phyloP scores from a whole-genome alignment of 2,888 invertebrate genomes.

The Sclerodermus sp. region DNA sequence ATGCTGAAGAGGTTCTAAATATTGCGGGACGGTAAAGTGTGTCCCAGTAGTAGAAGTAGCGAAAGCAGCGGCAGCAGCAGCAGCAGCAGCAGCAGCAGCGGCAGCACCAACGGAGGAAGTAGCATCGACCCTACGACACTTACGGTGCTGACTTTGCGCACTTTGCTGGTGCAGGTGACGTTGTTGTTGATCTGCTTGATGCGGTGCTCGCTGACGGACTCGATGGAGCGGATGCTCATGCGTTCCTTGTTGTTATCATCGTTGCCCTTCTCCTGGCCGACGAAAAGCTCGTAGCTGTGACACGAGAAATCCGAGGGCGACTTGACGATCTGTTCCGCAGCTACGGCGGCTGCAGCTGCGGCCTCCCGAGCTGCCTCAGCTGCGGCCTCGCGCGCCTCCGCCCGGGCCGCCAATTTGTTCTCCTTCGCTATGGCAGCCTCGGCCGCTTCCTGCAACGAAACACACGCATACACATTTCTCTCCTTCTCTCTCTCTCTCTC shows the following conservation, averaged over 20 bases:
- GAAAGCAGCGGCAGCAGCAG: too few relatives aligned
- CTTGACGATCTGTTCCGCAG: slow-evolving; percentile 74
- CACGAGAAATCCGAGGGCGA: slow-evolving; percentile 91
- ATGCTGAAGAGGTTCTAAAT: too few relatives aligned
- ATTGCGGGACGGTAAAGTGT: too few relatives aligned
- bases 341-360: slow-evolving; percentile 59
- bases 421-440: slow-evolving; percentile 75
- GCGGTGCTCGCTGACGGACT: slow-evolving; percentile 84
- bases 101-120: too few relatives aligned
- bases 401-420: slow-evolving; percentile 64
- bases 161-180: slow-evolving; percentile 62
- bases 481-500: too few relatives aligned
- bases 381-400: slow-evolving; percentile 55
- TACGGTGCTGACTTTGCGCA: slow-evolving; percentile 93
- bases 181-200: slow-evolving; percentile 53
- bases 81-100: not conserved
- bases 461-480: too few relatives aligned
- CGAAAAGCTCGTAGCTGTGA: slow-evolving; percentile 89
- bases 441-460: slow-evolving; percentile 74
- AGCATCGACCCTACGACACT: slow-evolving; percentile 51
- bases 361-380: slow-evolving; percentile 71
- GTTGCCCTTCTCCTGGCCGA: slow-evolving; percentile 84
- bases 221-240: slow-evolving; percentile 87
- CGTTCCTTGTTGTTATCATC: slow-evolving; percentile 89
- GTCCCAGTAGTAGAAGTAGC: too few relatives aligned